Conservation (phyloP, 1,140 invertebrate species). For the Lepeophtheirus salmonis region DNA sequence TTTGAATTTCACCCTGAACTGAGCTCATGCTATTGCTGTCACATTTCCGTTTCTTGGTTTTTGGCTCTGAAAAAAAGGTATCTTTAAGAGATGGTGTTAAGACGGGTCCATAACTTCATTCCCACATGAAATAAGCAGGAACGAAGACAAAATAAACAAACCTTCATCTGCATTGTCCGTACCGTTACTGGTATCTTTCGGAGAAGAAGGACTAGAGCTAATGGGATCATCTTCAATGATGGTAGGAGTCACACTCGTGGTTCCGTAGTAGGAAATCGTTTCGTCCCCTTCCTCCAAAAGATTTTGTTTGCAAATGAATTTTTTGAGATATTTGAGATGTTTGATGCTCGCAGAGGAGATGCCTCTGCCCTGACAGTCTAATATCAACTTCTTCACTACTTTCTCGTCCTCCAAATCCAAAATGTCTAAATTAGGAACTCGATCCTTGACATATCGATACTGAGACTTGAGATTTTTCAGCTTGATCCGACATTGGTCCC, state of each 20-base stretch:
- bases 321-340: slow-evolving; percentile 13
- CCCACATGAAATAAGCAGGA: no score
- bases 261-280: not conserved
- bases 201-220: not conserved
- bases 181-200: no score
- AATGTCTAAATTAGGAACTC: slow-evolving; percentile 8
- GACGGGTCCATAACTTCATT: no score
- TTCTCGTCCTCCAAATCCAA: slow-evolving; percentile 14
- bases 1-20: not conserved
- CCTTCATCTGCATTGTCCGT: no score
- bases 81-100: no score
- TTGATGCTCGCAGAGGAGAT: slow-evolving; percentile 12
- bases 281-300: not conserved
- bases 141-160: no score
- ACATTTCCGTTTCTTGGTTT: not conserved
- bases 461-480: slow-evolving; percentile 18
- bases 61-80: not conserved
- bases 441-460: slow-evolving; percentile 14
- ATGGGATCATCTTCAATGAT: not conserved
- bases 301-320: not conserved
- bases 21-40: not conserved
- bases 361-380: slow-evolving; percentile 9
- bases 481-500: slow-evolving; percentile 17
- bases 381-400: slow-evolving; percentile 11
- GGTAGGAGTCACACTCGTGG: not conserved